A percentile compares a stretch with the other conserved stretches of the same genome.
Evolutionary conservation across 92 coral and sea anemone species (phyloP).

Genomic region (Porites cylindrica): DNA sequence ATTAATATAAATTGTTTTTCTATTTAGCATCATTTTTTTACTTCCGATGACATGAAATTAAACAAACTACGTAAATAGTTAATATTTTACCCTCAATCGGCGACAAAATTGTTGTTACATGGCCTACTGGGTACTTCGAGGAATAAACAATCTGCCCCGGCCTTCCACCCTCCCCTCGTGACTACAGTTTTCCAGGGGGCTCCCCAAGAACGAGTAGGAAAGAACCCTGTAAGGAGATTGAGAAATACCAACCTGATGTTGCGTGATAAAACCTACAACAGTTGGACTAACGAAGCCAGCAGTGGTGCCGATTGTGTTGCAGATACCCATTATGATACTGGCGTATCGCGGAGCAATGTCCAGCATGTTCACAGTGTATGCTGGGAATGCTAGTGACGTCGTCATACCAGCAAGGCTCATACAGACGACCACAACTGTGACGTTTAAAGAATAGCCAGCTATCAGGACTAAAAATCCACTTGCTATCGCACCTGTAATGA

Average conservation of each 20-base stretch:
- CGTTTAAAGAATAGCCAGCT: constrained; percentile 85
- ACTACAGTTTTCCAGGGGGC: too few relatives aligned
- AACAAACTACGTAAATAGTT: too few relatives aligned
- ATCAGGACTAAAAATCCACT: constrained; percentile 80
- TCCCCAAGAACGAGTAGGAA: neutral
- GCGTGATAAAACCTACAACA: constrained; percentile 91
- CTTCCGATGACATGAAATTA: too few relatives aligned
- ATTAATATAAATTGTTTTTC: too few relatives aligned
- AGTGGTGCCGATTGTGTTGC: constrained; percentile 90
- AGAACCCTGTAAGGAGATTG: neutral
- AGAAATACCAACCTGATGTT: constrained; percentile 73
- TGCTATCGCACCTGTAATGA: constrained; percentile 68
- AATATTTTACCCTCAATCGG: too few relatives aligned
- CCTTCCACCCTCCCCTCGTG: too few relatives aligned
- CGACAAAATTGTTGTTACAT: too few relatives aligned
- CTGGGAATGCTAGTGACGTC: constrained; percentile 91
- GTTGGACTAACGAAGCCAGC: constrained; percentile 97
- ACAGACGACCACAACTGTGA: constrained; percentile 77
- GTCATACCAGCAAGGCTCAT: constrained; percentile 92
- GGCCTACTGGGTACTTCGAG: too few relatives aligned
- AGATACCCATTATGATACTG: constrained; percentile 93
- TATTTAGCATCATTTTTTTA: too few relatives aligned
- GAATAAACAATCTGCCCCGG: too few relatives aligned
- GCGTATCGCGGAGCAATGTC: constrained; percentile 97
- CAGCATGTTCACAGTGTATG: constrained; percentile 97